Conservation (phyloP, 1,140 invertebrate species). For the Zophobas morio region DNA sequence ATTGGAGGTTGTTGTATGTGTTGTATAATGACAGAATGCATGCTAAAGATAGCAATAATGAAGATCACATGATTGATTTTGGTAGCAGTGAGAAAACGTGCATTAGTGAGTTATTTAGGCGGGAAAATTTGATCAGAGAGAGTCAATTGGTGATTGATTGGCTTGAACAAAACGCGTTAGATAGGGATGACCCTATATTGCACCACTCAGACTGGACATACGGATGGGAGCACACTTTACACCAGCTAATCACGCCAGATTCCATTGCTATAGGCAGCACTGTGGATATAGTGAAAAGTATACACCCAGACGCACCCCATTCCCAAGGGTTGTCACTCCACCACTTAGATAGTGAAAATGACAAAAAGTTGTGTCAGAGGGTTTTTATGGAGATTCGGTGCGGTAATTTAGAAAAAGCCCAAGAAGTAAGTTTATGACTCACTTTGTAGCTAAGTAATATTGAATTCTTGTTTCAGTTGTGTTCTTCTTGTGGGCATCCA, state of each 20-base stretch:
- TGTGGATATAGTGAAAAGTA: slow-evolving; percentile 77
- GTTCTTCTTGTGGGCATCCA: slow-evolving; percentile 87
- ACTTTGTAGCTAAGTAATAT: no score
- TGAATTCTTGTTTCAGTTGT: slow-evolving; percentile 70
- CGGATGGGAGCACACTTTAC: slow-evolving; percentile 93
- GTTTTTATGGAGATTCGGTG: slow-evolving; percentile 87
- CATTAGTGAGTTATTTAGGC: slow-evolving; percentile 74
- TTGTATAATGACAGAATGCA: slow-evolving; percentile 84
- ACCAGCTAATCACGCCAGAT: slow-evolving; percentile 76
- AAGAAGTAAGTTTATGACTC: slow-evolving; percentile 67
- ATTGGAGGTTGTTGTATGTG: slow-evolving; percentile 87
- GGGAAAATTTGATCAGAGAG: slow-evolving; percentile 80
- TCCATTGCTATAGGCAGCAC: slow-evolving; percentile 73
- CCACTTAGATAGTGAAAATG: slow-evolving; percentile 92
- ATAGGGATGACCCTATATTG: slow-evolving; percentile 78
- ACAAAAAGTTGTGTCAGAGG: slow-evolving; percentile 77
- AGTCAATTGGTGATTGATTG: slow-evolving; percentile 92
- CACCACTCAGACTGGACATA: slow-evolving; percentile 84
- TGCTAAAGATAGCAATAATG: slow-evolving; percentile 57
- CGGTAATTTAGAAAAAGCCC: slow-evolving; percentile 87
- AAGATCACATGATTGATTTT: slow-evolving; percentile 56
- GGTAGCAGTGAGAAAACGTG: slow-evolving; percentile 76
- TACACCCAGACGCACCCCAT: slow-evolving; percentile 95
- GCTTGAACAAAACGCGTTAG: slow-evolving; percentile 88
- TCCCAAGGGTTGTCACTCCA: slow-evolving; percentile 86